These are phyloP conservation scores for Mycteria americana DNA, from an alignment of 2,797 vertebrate genomes.

Conservation along the genomic window DNA sequence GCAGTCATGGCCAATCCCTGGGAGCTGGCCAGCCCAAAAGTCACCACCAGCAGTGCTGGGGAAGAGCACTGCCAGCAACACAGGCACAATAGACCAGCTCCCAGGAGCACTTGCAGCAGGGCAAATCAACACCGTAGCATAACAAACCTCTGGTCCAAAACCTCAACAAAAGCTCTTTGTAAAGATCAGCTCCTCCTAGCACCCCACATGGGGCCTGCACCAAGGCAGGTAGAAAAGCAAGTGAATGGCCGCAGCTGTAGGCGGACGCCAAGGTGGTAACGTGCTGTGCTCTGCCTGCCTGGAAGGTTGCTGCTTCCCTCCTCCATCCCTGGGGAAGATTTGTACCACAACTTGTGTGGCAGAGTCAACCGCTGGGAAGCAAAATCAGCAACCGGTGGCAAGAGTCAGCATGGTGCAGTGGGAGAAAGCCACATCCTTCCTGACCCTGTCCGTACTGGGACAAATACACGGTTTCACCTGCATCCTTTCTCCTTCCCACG, in stretches of 20 bases:
- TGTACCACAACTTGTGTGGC: neutral
- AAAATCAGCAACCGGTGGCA: neutral
- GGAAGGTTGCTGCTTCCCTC: neutral
- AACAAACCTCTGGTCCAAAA: neutral
- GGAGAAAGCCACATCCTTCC: neutral
- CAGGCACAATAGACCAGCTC: neutral
- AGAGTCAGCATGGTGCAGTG: neutral
- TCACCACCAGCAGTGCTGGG: neutral
- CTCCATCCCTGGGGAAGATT: neutral
- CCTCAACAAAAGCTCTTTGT: neutral
- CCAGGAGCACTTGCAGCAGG: neutral
- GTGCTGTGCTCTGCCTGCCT: neutral
- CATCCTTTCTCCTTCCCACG: neutral
- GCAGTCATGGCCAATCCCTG: neutral
- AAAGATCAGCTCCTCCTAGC: neutral
- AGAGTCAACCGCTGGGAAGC: neutral
- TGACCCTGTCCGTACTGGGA: accelerated
- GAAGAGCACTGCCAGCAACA: neutral
- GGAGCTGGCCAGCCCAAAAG: neutral
- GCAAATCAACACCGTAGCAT: neutral
- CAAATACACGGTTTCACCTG: neutral
- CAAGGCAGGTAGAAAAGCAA: neutral
- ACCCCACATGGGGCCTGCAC: neutral
- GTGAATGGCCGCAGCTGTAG: neutral
- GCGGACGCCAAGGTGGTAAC: accelerated